phyloP scores from a whole-genome alignment of 2,113 vertebrate species.

The Phaethon lepturus region DNA sequence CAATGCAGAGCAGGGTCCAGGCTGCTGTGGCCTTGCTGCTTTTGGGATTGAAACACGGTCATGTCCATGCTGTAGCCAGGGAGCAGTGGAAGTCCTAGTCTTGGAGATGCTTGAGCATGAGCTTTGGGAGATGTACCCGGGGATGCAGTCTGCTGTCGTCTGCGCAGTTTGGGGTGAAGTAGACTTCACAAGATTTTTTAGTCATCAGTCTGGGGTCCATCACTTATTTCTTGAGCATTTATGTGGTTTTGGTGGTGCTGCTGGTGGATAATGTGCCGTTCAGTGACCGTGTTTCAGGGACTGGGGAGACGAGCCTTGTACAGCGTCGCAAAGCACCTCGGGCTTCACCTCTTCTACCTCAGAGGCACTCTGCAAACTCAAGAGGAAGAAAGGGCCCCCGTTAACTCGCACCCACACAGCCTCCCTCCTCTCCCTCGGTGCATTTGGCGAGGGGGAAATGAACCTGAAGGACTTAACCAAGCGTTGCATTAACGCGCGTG shows the following conservation, averaged over 20 bases:
- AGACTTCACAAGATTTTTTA: not conserved
- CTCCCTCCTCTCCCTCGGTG: not conserved
- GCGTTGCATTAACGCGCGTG: not conserved
- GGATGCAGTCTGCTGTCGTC: not conserved
- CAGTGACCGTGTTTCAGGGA: not conserved
- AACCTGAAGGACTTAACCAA: not conserved
- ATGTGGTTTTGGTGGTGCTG: not conserved
- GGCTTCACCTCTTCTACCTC: not conserved
- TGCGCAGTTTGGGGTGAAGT: not conserved
- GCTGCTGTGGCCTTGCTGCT: not conserved
- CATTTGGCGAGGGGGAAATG: not conserved
- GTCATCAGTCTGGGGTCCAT: not conserved
- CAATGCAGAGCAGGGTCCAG: not conserved
- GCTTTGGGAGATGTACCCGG: no score
- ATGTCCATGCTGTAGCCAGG: not conserved
- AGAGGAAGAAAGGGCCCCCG: accelerated
- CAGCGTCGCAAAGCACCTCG: not conserved
- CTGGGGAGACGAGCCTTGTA: not conserved
- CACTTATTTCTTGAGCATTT: not conserved
- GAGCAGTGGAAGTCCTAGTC: not conserved
- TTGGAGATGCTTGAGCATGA: not conserved
- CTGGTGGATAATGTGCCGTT: not conserved
- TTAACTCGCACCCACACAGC: not conserved
- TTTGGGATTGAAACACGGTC: not conserved
- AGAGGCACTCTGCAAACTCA: not conserved